Conservation (phyloP, 2,113 vertebrate species). For the Serilophus lunatus region DNA sequence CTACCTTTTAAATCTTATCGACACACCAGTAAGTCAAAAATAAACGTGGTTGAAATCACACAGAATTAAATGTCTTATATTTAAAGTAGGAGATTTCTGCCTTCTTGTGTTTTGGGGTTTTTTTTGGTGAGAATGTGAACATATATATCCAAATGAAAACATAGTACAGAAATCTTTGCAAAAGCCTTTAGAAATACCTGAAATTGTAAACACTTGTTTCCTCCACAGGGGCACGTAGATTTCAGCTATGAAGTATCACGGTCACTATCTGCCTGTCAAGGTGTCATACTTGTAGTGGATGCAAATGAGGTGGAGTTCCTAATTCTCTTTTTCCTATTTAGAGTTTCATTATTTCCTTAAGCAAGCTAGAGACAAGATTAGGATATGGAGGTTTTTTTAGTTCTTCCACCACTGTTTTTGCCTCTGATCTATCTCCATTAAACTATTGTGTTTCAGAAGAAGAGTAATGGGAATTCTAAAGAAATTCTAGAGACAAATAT, state of each 20-base stretch:
- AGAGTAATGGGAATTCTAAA: background rate
- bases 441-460: background rate
- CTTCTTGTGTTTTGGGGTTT: background rate
- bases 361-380: background rate
- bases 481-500: background rate
- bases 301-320: conserved; percentile 88
- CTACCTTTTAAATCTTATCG: conserved; percentile 96
- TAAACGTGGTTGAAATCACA: background rate
- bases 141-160: background rate
- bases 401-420: background rate
- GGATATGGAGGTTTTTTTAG: rapidly evolving
- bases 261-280: conserved; percentile 94
- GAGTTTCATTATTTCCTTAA: background rate
- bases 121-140: background rate
- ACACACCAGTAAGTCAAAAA: conserved; percentile 86
- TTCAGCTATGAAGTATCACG: conserved; percentile 97
- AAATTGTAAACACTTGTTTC: background rate
- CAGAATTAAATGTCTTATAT: background rate
- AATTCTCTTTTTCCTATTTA: background rate
- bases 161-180: background rate
- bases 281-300: conserved; percentile 92
- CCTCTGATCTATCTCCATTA: background rate
- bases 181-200: background rate
- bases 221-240: conserved; percentile 90
- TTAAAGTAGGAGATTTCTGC: background rate